phyloP scores from a whole-genome alignment of 1,140 invertebrate genomes.

The Brachionus manjavacas region DNA sequence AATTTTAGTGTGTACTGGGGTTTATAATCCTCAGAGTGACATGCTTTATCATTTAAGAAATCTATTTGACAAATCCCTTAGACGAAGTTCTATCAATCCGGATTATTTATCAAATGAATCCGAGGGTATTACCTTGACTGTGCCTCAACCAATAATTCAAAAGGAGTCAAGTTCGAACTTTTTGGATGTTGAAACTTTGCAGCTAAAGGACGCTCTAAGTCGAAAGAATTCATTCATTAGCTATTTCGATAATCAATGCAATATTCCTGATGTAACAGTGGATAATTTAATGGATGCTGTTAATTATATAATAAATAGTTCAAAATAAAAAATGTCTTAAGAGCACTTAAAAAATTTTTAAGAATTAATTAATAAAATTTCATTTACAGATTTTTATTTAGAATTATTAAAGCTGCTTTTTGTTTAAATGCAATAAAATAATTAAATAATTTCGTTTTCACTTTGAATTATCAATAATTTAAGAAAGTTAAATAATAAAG shows the following conservation, averaged over 20 bases:
- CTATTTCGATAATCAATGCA: slow-evolving; percentile 29
- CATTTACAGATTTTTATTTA: no score
- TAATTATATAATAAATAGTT: slow-evolving; percentile 27
- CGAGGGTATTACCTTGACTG: not conserved
- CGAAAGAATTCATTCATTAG: slow-evolving; percentile 31
- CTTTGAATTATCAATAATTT: no score
- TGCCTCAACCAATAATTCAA: not conserved
- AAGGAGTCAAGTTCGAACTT: slow-evolving; percentile 5
- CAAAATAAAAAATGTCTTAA: not conserved
- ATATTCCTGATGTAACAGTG: slow-evolving; percentile 35
- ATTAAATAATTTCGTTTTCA: no score
- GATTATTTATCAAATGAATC: not conserved
- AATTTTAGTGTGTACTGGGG: slow-evolving; percentile 57
- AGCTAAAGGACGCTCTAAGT: slow-evolving; percentile 2
- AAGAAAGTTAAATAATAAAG: no score
- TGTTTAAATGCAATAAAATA: no score
- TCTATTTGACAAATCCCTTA: slow-evolving; percentile 6
- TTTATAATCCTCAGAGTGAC: slow-evolving; percentile 46
- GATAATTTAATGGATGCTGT: slow-evolving; percentile 37
- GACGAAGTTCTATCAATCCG: not conserved
- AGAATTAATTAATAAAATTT: no score
- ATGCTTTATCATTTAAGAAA: slow-evolving; percentile 28
- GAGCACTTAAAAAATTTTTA: no score
- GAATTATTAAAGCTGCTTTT: no score
- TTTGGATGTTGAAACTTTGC: not conserved